These are phyloP conservation scores for Phortica variegata DNA, from an alignment of 1,140 invertebrate genomes.

Conservation along the genomic window DNA sequence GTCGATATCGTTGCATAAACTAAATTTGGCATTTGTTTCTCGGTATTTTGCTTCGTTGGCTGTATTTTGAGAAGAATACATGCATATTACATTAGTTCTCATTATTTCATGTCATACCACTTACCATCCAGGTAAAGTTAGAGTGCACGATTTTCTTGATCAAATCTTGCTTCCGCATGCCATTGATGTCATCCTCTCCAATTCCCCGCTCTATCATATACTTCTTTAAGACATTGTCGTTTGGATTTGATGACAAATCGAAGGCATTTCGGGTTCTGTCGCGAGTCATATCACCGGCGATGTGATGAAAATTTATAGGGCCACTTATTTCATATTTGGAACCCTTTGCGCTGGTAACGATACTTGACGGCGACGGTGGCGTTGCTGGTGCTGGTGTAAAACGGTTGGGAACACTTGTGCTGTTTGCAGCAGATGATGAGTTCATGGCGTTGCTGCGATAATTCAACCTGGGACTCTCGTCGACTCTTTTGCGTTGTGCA, in stretches of 20 bases:
- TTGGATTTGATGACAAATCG: slow-evolving; percentile 27
- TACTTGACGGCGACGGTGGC: slow-evolving; percentile 8
- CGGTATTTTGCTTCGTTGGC: slow-evolving; percentile 25
- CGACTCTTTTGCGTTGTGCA: slow-evolving; percentile 16
- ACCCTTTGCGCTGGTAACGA: slow-evolving; percentile 39
- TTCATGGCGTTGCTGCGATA: slow-evolving; percentile 25
- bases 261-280: slow-evolving; percentile 48
- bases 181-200: slow-evolving; percentile 32
- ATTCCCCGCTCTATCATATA: slow-evolving; percentile 50
- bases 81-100: neutral
- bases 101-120: neutral
- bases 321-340: slow-evolving; percentile 51
- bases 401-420: slow-evolving; percentile 28
- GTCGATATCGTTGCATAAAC: slow-evolving; percentile 45
- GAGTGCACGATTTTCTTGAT: slow-evolving; percentile 46
- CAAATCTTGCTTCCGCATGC: slow-evolving; percentile 33
- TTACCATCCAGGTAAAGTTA: slow-evolving; percentile 45
- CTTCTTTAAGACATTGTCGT: slow-evolving; percentile 45
- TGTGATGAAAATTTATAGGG: slow-evolving; percentile 41
- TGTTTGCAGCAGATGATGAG: slow-evolving; percentile 29
- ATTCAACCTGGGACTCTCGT: slow-evolving; percentile 2
- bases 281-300: slow-evolving; percentile 42
- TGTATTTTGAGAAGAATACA: slow-evolving; percentile 8
- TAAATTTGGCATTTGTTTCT: slow-evolving; percentile 11
- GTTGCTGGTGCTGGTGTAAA: slow-evolving; percentile 15